phyloP scores from a whole-genome alignment of 2,113 vertebrate species.

The Seriola quinqueradiata region DNA sequence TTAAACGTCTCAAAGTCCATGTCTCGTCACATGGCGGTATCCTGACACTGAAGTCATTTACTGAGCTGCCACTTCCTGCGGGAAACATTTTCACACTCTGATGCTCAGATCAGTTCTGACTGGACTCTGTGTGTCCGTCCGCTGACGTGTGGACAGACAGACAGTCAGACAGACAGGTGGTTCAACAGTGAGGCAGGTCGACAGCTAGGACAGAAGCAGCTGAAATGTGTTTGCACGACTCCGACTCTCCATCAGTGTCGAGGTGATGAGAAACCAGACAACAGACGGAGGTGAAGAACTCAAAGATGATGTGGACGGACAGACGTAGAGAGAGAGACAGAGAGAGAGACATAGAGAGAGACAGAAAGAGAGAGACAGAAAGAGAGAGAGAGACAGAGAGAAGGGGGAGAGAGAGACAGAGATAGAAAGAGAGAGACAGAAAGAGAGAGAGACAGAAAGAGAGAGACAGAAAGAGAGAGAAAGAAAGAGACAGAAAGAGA shows the following conservation, averaged over 20 bases:
- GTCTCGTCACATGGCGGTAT: too few relatives aligned
- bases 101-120: too few relatives aligned
- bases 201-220: constrained; percentile 45
- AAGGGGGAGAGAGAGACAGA: background rate
- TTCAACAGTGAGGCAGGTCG: background rate
- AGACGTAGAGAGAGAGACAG: constrained; percentile 80
- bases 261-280: constrained; percentile 88
- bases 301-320: constrained; percentile 82
- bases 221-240: constrained; percentile 84
- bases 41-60: too few relatives aligned
- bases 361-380: background rate
- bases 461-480: too few relatives aligned
- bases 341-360: background rate
- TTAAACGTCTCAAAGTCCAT: too few relatives aligned
- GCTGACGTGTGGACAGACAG: background rate
- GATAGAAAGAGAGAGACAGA: too few relatives aligned
- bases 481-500: too few relatives aligned
- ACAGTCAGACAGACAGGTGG: constrained; percentile 6
- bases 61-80: too few relatives aligned
- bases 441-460: too few relatives aligned
- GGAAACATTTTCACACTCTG: too few relatives aligned
- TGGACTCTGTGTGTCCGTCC: too few relatives aligned
- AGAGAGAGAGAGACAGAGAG: background rate
- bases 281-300: constrained; percentile 89
- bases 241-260: constrained; percentile 89